A percentile compares a stretch with the other conserved stretches of the same genome.
phyloP scores from a whole-genome alignment of 1,140 invertebrate genomes.

The Drosophila hydei region DNA sequence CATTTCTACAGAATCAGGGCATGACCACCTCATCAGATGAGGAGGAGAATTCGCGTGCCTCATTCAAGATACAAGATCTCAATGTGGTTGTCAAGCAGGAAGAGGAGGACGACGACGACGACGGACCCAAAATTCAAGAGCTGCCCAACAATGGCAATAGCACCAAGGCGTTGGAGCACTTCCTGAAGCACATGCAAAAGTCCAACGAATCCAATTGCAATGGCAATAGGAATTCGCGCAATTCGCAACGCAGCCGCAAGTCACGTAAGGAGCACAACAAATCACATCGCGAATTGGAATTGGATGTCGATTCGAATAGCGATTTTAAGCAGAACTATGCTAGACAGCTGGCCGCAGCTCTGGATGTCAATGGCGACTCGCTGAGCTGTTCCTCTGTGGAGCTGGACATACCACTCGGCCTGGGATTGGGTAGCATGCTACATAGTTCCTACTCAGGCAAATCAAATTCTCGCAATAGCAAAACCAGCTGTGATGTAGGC shows the following conservation, averaged over 20 bases:
- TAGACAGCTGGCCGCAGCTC: conserved; percentile 43
- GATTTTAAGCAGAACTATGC: conserved; percentile 65
- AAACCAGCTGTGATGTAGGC: conserved; percentile 85
- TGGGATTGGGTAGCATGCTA: conserved; percentile 56
- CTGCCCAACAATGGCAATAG: conserved; percentile 36
- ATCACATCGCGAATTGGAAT: conserved; percentile 31
- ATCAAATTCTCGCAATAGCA: conserved; percentile 84
- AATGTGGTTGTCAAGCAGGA: conserved; percentile 85
- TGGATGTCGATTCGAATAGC: conserved; percentile 41
- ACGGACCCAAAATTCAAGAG: conserved; percentile 61
- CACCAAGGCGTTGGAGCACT: conserved; percentile 69
- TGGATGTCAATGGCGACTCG: conserved; percentile 49
- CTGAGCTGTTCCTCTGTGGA: conserved; percentile 64
- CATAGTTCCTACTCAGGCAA: conserved; percentile 85
- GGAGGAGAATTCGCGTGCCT: conserved; percentile 85
- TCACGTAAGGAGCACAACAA: conserved; percentile 51
- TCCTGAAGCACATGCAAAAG: conserved; percentile 74
- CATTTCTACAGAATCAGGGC: conserved; percentile 84
- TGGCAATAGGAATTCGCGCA: conserved; percentile 68
- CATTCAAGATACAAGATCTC: conserved; percentile 85
- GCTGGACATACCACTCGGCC: conserved; percentile 52
- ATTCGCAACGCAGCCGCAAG: conserved; percentile 65
- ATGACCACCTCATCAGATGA: conserved; percentile 85
- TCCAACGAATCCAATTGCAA: conserved; percentile 68
- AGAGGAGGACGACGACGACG: conserved; percentile 85